Percentiles rank a stretch among this genome's conserved stretches.
Evolutionary conservation across 1,140 invertebrate species (phyloP).

Genomic region (Bombus fervidus): DNA sequence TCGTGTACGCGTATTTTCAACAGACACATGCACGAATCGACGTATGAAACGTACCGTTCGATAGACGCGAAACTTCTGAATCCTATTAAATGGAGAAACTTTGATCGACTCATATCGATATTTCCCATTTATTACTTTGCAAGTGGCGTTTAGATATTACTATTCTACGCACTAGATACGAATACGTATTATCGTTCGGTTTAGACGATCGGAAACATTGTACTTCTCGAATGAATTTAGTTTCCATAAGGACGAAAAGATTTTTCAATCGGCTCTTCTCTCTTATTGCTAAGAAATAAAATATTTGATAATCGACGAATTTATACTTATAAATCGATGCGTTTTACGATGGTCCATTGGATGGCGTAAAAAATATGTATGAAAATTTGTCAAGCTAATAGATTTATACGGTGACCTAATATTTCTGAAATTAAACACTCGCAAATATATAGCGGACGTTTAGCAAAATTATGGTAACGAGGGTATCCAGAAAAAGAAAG

Average conservation of each 20-base stretch:
- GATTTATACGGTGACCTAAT: too few species aligned
- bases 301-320: too few species aligned
- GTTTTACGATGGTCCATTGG: too few species aligned
- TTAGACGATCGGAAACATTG: not conserved
- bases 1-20: conserved; percentile 42
- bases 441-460: too few species aligned
- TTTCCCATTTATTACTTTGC: not conserved
- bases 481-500: not conserved
- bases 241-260: too few species aligned
- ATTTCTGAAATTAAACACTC: too few species aligned
- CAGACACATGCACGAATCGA: not conserved
- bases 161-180: too few species aligned
- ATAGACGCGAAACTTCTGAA: not conserved
- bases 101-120: not conserved
- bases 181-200: not conserved
- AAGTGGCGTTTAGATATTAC: not conserved
- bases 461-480: not conserved
- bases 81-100: not conserved
- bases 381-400: too few species aligned
- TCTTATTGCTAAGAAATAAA: too few species aligned
- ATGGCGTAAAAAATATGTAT: too few species aligned
- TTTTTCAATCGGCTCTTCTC: not conserved
- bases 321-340: too few species aligned
- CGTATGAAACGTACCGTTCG: not conserved
- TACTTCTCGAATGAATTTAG: not conserved